Conservation (phyloP, 2,888 invertebrate genomes). For the Yponomeuta sedellus region DNA sequence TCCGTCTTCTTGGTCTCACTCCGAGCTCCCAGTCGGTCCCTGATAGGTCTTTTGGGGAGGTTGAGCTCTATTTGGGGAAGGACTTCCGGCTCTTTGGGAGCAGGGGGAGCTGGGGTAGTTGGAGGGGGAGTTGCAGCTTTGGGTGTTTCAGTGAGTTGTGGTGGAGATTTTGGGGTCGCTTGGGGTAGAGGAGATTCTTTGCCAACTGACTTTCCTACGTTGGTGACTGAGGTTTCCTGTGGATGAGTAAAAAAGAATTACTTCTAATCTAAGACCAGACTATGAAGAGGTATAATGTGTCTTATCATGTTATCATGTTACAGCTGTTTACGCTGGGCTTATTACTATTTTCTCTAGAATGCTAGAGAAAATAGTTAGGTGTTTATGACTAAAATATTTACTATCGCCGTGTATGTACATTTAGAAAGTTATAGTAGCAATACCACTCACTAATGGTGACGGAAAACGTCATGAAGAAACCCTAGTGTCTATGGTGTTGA, state of each 20-base stretch:
- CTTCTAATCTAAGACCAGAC: too few relatives aligned
- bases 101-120: conserved; percentile 18
- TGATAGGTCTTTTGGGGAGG: conserved; percentile 64
- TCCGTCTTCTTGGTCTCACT: conserved; percentile 29
- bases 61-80: conserved; percentile 67
- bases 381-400: too few relatives aligned
- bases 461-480: too few relatives aligned
- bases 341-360: too few relatives aligned
- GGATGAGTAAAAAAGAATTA: background rate
- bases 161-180: background rate
- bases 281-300: too few relatives aligned
- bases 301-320: too few relatives aligned
- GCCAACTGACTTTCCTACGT: background rate
- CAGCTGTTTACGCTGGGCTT: too few relatives aligned
- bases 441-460: too few relatives aligned
- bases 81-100: conserved; percentile 42
- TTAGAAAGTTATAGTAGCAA: too few relatives aligned
- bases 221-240: conserved; percentile 11
- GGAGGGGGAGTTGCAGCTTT: background rate
- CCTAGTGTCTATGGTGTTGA: too few relatives aligned
- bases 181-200: background rate
- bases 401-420: too few relatives aligned
- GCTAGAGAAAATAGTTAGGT: too few relatives aligned
- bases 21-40: conserved; percentile 56
- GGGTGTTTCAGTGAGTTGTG: background rate